Evolutionary conservation across 2,888 invertebrate species (phyloP), one percentile per base, ranked within the genome.

Genomic region (Nomada ferruginata): DNA sequence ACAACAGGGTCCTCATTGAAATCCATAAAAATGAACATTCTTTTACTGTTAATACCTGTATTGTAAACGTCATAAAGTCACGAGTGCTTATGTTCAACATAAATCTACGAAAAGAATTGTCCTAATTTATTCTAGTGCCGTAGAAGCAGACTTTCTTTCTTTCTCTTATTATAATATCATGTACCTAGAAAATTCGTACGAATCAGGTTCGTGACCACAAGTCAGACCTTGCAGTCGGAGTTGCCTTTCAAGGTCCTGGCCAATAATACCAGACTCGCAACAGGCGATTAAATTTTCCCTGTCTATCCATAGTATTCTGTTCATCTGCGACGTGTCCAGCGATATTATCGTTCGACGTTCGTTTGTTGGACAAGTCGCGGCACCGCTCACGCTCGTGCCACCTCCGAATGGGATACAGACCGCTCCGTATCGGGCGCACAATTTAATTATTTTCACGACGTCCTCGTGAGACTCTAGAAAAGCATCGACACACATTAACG

Each of bases 141-240:
- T 13, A 4, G 10, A 44, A 63, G 15, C 53, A 36, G 11, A 42
- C 18, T 52, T 60, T 61, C 10, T 47, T 61, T 61, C 15, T 11
- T n/a, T 42, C 29, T 47, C 18, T 65, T 44, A 53, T 55, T 81
- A 44, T 5, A 52, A 64, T 68, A 53, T 80, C 20, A 2, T 47
- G 52, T 88, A 95, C 95, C 95, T 97, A 2, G 98, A 98, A 94
- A 99, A 99, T 94, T 99, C 99, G 94, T 98, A 98, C 2, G 99
- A 99, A 93, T 99, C 99, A 0, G 99, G 99, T 92, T 99, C 99
- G 93, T 99, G 99, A 0, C 99, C 99, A 1, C 97, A 96, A 0
- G 98, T 99, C 90, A 96, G 96, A 0, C 98, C 98, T 44, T 96
- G 95, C 18, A 95, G 95, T 18, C 96, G 95, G 90, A 99, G 95